Evolutionary conservation across 1,140 invertebrate genomes (phyloP).

Genomic region (Orussus abietinus): DNA sequence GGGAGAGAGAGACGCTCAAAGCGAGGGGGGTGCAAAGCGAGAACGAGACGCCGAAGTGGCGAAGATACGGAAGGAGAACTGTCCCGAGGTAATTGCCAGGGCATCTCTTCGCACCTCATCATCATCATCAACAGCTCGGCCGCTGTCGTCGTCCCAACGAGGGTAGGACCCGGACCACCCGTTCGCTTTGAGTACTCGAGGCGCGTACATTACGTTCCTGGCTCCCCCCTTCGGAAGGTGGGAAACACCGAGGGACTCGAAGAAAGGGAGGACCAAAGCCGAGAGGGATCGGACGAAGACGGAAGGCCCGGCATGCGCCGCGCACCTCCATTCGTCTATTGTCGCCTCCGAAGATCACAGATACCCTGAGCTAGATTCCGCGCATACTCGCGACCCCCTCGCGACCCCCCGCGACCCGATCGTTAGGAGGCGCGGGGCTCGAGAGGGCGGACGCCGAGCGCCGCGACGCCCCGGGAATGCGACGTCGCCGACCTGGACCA

Average conservation of each 20-base stretch:
- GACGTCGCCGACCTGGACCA: slow-evolving; percentile 29
- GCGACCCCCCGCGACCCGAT: not conserved
- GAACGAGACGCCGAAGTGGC: slow-evolving; percentile 13
- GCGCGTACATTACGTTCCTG: slow-evolving; percentile 2
- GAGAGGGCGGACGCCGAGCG: slow-evolving; percentile 21
- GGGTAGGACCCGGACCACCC: slow-evolving; percentile 23
- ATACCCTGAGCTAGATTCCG: slow-evolving; percentile 10
- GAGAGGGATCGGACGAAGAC: not conserved
- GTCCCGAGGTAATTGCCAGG: slow-evolving; percentile 47
- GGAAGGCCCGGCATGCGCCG: slow-evolving; percentile 1
- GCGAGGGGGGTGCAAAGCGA: slow-evolving; percentile 5
- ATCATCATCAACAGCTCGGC: slow-evolving; percentile 50
- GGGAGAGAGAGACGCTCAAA: slow-evolving; percentile 7
- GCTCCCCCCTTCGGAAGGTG: not conserved
- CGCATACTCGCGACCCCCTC: slow-evolving; percentile 11
- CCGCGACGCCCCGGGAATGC: slow-evolving; percentile 29
- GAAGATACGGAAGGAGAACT: slow-evolving; percentile 20
- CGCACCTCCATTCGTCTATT: slow-evolving; percentile 15
- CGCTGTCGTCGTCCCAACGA: slow-evolving; percentile 36
- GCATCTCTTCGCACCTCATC: slow-evolving; percentile 55
- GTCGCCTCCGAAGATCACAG: slow-evolving; percentile 13
- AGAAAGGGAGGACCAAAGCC: not conserved
- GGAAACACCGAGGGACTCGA: too few species aligned
- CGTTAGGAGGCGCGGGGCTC: slow-evolving; percentile 10
- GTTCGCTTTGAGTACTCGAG: slow-evolving; percentile 19